A percentile compares a stretch with the other conserved stretches of the same genome.
Evolutionary conservation across 2,888 invertebrate genomes (phyloP).

Genomic region (Agrilus biguttatus): DNA sequence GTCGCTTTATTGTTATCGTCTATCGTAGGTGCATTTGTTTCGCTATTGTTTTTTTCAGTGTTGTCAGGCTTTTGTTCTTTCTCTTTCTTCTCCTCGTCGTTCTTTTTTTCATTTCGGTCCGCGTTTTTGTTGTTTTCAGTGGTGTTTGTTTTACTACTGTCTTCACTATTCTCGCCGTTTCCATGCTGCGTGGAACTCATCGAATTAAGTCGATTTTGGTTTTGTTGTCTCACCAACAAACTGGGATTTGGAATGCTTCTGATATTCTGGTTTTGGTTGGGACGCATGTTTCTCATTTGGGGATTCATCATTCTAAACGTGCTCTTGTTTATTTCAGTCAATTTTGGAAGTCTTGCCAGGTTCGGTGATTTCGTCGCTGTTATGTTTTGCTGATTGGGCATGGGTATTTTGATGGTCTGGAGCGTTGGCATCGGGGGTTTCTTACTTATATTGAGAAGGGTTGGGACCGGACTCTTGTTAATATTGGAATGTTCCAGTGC

Average conservation of each 20-base stretch:
- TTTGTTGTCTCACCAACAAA: slow-evolving; percentile 40
- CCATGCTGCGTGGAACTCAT: slow-evolving; percentile 6
- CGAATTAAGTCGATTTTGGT: slow-evolving; percentile 25
- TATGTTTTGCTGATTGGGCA: slow-evolving; percentile 11
- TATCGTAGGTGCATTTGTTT: too few species aligned
- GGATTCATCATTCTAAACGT: slow-evolving; percentile 21
- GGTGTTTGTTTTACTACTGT: background rate
- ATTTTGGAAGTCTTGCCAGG: slow-evolving; percentile 26
- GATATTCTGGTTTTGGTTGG: slow-evolving; percentile 41
- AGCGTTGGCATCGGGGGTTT: slow-evolving; percentile 24
- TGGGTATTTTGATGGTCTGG: slow-evolving; percentile 22
- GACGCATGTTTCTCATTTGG: slow-evolving; percentile 21
- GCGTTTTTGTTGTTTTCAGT: background rate
- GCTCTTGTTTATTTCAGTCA: slow-evolving; percentile 33
- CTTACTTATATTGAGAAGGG: slow-evolving; percentile 5
- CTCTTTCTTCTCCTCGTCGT: background rate
- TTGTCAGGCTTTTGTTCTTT: background rate
- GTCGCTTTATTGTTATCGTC: too few species aligned
- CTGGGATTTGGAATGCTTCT: slow-evolving; percentile 51
- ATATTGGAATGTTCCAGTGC: slow-evolving; percentile 23
- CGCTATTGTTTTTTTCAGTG: background rate
- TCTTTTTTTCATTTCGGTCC: slow-evolving; percentile 1
- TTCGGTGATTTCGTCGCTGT: slow-evolving; percentile 10
- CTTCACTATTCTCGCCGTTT: slow-evolving; percentile 3
- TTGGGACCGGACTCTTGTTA: slow-evolving; percentile 13